Conservation (phyloP, 2,113 vertebrate genomes). For the Myotis davidii region DNA sequence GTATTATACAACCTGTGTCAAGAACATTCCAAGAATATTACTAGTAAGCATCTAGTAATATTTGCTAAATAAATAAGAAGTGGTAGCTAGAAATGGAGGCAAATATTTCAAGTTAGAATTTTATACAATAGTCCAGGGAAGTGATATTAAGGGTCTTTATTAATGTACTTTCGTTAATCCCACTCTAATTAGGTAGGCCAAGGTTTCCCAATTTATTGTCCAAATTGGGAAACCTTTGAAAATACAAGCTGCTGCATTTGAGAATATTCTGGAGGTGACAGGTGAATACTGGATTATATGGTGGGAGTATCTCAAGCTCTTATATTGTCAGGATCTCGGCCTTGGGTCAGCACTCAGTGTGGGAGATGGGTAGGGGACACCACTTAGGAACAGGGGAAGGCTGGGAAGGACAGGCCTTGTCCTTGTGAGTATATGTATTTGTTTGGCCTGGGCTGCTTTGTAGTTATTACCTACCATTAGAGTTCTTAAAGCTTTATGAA, state of each 20-base stretch:
- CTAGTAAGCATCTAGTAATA: not conserved
- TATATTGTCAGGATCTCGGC: not conserved
- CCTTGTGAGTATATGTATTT: not conserved
- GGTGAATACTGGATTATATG: not conserved
- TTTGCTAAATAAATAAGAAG: conserved; percentile 6
- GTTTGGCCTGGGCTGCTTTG: not conserved
- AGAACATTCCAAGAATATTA: not conserved
- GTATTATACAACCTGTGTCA: not conserved
- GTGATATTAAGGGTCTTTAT: not conserved
- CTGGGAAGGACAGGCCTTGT: not conserved
- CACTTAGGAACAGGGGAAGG: not conserved
- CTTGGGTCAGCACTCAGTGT: not conserved
- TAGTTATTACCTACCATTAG: not conserved
- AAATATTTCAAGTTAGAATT: not conserved
- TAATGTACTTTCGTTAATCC: not conserved
- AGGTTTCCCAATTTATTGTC: not conserved
- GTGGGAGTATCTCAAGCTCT: not conserved
- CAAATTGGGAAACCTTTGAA: not conserved
- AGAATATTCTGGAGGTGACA: conserved; percentile 4
- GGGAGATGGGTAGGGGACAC: no score
- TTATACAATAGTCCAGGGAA: not conserved
- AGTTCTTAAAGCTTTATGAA: not conserved
- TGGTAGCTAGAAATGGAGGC: not conserved
- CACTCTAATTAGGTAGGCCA: not conserved
- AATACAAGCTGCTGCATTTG: not conserved